phyloP scores from a whole-genome alignment of 2,888 invertebrate genomes.

The Alloplasta piceator region DNA sequence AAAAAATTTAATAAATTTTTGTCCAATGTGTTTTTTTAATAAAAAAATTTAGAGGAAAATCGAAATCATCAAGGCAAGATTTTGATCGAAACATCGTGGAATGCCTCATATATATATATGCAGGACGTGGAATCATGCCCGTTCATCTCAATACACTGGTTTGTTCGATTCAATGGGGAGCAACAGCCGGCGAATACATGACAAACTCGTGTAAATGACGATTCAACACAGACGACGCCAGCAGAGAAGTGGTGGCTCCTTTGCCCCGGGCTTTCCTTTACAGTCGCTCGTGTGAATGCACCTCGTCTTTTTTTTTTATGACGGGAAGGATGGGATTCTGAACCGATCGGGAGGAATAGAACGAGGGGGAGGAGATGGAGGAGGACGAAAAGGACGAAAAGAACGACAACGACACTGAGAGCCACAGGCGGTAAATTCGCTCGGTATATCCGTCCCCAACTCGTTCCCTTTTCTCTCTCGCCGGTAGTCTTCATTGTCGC shows the following conservation, averaged over 20 bases:
- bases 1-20: too few relatives aligned
- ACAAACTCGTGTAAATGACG: conserved; percentile 8
- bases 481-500: conserved; percentile 54
- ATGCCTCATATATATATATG: too few relatives aligned
- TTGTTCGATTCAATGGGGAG: conserved; percentile 49
- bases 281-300: conserved; percentile 77
- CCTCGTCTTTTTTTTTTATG: conserved; percentile 33
- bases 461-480: conserved; percentile 11
- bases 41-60: too few relatives aligned
- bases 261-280: conserved; percentile 72
- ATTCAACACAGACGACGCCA: conserved; percentile 10
- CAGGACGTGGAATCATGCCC: neutral
- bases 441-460: conserved; percentile 31
- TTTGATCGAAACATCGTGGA: too few relatives aligned
- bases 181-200: conserved; percentile 15
- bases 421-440: conserved; percentile 17
- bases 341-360: neutral
- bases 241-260: conserved; percentile 69
- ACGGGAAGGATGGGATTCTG: conserved; percentile 57
- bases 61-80: too few relatives aligned
- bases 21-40: too few relatives aligned
- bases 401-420: neutral
- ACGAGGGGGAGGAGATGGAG: neutral
- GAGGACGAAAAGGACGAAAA: conserved; percentile 2
- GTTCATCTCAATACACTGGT: conserved; percentile 45